Base-by-base conservation (phyloP, 2,888 invertebrate species). In the Hydrotaea cyrtoneurina region DNA sequence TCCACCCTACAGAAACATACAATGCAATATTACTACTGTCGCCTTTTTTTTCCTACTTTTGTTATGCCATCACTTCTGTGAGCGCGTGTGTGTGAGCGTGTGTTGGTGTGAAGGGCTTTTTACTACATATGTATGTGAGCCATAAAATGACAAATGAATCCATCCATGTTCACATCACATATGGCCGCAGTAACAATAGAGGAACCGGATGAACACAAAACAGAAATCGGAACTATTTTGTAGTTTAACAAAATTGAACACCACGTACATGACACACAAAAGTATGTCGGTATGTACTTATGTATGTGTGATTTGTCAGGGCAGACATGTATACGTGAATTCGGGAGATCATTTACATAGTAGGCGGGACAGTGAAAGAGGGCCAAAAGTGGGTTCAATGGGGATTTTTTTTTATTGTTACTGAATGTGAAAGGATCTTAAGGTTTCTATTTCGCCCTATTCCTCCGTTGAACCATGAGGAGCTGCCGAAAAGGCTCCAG, bases 71-170 rank as follows among this genome's bases (percentile, higher is more conserved):
- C 26, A 53, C 13, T 17, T 19, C 13, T 53, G 13, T n/a, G n/a
- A n/a, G n/a, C n/a, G n/a, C n/a, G n/a, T n/a, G 19, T 53, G 17
- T 57, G 11, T 19, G 2, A 39, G 55, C 39, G 2, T 46, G 62
- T 31, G 7, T 8, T n/a, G 2, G 23, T 23, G 36, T 50, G 26
- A n/a, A n/a, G n/a, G n/a, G n/a, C 21, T 21, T 59, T 3, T 53
- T 26, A 17, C n/a, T 36, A 36, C 64, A 36, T 17, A 17, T 66
- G 66, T 69, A 69, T 46, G 69, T 21, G 21, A 80, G 17, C 77
- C 79, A 74, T 76, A 21, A 78, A 81, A 84, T 84, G 84, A 79
- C 80, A 81, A 78, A 81, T 81, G 78, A 84, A 84, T 81, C 69
- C 69, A 21, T 23, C 55, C 72, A 77, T 82, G 73, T 74, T 39